Percentiles rank a stretch among this genome's conserved stretches.
Conservation (phyloP, 2,113 vertebrate genomes). For the Choloepus hoffmanni region DNA sequence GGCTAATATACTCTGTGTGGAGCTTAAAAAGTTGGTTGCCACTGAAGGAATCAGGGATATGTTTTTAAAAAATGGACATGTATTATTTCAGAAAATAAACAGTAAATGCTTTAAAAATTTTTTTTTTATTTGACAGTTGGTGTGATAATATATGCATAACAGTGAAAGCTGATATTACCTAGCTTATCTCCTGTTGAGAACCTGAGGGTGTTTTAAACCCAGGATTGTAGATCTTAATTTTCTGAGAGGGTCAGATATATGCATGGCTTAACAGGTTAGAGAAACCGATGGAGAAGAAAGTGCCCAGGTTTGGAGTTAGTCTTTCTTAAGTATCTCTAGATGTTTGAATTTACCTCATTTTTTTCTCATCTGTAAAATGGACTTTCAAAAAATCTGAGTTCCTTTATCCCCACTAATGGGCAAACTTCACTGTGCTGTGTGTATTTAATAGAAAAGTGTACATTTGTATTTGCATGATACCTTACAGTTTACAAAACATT, state of each 20-base stretch:
- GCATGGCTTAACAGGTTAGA: not conserved
- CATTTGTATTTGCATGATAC: not conserved
- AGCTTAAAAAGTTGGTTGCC: not conserved
- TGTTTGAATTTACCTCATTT: not conserved
- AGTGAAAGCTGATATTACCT: not conserved
- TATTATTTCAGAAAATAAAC: conserved; percentile 43
- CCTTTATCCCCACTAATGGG: not conserved
- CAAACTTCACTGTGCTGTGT: not conserved
- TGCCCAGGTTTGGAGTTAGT: not conserved
- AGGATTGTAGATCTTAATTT: not conserved
- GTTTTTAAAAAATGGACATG: not conserved
- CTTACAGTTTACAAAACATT: not conserved
- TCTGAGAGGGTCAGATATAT: not conserved
- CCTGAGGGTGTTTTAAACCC: not conserved
- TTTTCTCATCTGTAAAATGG: conserved; percentile 16
- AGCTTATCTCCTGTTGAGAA: not conserved
- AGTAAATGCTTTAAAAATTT: not conserved
- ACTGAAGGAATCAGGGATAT: not conserved
- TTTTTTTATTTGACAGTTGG: conserved; percentile 27
- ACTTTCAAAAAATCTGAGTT: not conserved
- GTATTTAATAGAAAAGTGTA: not conserved
- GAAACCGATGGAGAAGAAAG: not conserved
- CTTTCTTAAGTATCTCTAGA: not conserved
- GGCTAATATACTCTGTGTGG: not conserved
- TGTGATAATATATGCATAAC: not conserved